Evolutionary conservation across 2,113 vertebrate species (phyloP), one percentile per base, ranked within the genome.

Genomic region (Fregata magnificens): DNA sequence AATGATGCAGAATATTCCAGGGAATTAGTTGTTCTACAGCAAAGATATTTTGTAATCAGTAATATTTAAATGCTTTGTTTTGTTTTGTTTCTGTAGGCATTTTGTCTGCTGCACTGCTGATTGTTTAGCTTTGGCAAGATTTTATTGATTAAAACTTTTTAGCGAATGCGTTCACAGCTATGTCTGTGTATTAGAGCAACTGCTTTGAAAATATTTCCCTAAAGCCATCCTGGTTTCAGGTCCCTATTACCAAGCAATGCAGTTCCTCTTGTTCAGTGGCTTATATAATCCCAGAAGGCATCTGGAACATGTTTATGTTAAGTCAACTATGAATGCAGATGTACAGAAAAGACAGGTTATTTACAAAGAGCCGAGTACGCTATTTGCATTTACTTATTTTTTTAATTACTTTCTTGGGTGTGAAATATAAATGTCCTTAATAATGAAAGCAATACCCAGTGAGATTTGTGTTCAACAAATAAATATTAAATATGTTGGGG

Each of bases 381-480:
- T 91, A 28, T 90, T 97, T 95, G 86, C 85, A 96, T 95, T 85
- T 87, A 2, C 67, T 4, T 42, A 6, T 22, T 24, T 91, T 71
- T 96, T 95, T 93, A 66, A 93, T 96, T 22, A 92, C 90, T 94
- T 89, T 93, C 56, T 95, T 85, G 78, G 55, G 56, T 88, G 58
- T 94, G 83, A 94, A 97, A 89, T 96, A 95, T 76, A 74, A 94
- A 81, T 79, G 76, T 91, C 65, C 82, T 92, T 94, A 88, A 85
- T 96, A 96, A 96, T 77, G 65, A 96, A 96, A 97, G 77, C 91
- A 69, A 19, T 95, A 96, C 87, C 69, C 91, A 71, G 91, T 95
- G 78, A 95, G 84, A 91, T 82, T 65, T 86, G 17, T 15, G 83
- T 93, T 97, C 95, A 94, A 59, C 80, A 92, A 96, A 77, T 86